Evolutionary conservation across 2,888 invertebrate genomes (phyloP), one percentile per base, ranked within the genome.

Genomic region (Habroteleia sp.): DNA sequence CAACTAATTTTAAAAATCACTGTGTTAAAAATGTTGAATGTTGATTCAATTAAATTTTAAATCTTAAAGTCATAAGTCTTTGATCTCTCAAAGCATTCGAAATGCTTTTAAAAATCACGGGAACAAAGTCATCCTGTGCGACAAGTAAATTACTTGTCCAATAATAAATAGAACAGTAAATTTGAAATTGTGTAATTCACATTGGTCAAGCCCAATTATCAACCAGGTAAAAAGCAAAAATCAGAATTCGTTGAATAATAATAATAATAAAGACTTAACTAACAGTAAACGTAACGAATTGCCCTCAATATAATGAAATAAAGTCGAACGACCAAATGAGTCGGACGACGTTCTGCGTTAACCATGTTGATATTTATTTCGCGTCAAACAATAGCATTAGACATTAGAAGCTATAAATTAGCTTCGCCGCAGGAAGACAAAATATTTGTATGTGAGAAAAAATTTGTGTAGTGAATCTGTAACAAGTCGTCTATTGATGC

Each of bases 231-330:
- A 3, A 3, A 41, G 52, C 27, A 37, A 54, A 11, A 29, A 17
- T 10, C 31, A 17, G 8, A 33, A 10, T 5, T 2, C 33, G 31
- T 3, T 10, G 7, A 17, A 44, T 17, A 29, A 25, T n/a, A n/a
- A n/a, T n/a, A n/a, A n/a, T n/a, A n/a, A n/a, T n/a, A 31, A 23
- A 29, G 6, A 11, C 31, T 17, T 8, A 8, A 1, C 25, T 3
- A 44, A 44, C 44, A 44, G 69, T 69, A 69, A 69, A 69, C 69
- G 69, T 44, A 44, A 52, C 69, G 60, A 60, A 60, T 60, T 33
- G 52, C n/a, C 17, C 11, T 8, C 33, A 20, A 60, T 46, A 44
- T 16, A n/a, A 39, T 4, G 1, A 62, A 71, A 50, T 37, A 44
- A 29, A 46, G 10, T 8, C 2, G 8, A 27, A n/a, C 37, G 13